A percentile compares a stretch with the other conserved stretches of the same genome.
phyloP scores from a whole-genome alignment of 2,888 invertebrate species.

The Amphipyra berbera region DNA sequence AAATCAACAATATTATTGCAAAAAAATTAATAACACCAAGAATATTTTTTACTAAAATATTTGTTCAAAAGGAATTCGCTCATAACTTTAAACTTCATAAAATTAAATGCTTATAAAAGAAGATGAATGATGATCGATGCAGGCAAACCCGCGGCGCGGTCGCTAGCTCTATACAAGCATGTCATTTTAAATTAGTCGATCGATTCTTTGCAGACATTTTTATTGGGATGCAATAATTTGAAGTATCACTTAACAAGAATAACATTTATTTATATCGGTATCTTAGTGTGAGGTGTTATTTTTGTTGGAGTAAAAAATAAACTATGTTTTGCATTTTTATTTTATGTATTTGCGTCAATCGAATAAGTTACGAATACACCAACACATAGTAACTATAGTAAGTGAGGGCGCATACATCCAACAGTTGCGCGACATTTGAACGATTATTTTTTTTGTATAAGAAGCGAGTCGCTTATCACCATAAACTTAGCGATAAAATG shows the following conservation, averaged over 20 bases:
- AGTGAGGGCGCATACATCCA: too few species aligned
- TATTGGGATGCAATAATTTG: slow-evolving; percentile 70
- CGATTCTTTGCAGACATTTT: slow-evolving; percentile 68
- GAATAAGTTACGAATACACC: neutral
- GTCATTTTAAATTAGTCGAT: slow-evolving; percentile 69
- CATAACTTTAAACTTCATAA: slow-evolving; percentile 40
- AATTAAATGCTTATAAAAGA: slow-evolving; percentile 46
- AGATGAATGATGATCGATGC: slow-evolving; percentile 60
- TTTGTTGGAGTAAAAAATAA: slow-evolving; percentile 32
- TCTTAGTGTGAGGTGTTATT: slow-evolving; percentile 44
- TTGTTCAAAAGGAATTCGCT: slow-evolving; percentile 20
- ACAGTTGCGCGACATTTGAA: too few species aligned
- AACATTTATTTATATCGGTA: slow-evolving; percentile 46
- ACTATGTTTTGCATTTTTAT: slow-evolving; percentile 6
- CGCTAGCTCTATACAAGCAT: slow-evolving; percentile 63
- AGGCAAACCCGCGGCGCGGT: slow-evolving; percentile 46
- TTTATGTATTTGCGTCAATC: slow-evolving; percentile 15
- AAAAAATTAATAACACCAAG: slow-evolving; percentile 6
- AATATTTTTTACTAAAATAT: slow-evolving; percentile 16
- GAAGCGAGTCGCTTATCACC: too few species aligned
- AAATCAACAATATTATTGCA: neutral
- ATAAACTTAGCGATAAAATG: too few species aligned
- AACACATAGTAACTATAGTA: too few species aligned
- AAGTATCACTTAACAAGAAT: slow-evolving; percentile 53
- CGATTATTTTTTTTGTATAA: too few species aligned